These are phyloP conservation scores for Neomorphus geoffroyi DNA, from an alignment of 2,797 vertebrate species.

Conservation along the genomic window DNA sequence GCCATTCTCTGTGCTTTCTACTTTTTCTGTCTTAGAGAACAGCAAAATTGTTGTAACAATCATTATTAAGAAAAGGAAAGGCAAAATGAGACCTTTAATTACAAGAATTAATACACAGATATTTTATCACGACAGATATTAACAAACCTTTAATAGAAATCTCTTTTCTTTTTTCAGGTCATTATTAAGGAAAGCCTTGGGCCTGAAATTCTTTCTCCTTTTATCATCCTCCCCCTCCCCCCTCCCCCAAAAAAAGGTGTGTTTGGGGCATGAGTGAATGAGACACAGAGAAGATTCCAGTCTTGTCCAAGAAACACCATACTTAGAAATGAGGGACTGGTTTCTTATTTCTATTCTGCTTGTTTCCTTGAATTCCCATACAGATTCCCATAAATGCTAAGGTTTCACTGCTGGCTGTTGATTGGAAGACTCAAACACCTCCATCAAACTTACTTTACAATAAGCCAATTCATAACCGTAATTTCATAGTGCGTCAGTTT, in stretches of 20 bases:
- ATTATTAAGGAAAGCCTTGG: neutral
- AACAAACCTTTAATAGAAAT: neutral
- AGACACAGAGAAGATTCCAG: neutral
- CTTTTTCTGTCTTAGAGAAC: neutral
- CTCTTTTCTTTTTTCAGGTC: neutral
- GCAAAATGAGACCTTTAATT: neutral
- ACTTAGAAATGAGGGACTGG: neutral
- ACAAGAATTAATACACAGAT: neutral
- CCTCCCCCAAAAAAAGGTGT: accelerated
- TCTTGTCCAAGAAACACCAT: neutral
- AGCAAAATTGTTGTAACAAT: neutral
- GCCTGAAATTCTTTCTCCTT: neutral
- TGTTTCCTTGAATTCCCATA: no score
- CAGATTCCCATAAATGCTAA: neutral
- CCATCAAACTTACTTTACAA: neutral
- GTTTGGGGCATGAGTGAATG: neutral
- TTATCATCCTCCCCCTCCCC: accelerated
- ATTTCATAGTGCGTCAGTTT: neutral
- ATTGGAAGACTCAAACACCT: neutral
- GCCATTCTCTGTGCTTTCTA: neutral
- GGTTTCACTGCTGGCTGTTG: neutral
- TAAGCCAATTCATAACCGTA: neutral
- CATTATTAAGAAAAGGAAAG: neutral
- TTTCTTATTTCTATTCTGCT: neutral
- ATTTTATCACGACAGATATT: neutral